These are phyloP conservation scores for Heliangelus exortis DNA, from an alignment of 2,797 vertebrate species.

Conservation along the genomic window DNA sequence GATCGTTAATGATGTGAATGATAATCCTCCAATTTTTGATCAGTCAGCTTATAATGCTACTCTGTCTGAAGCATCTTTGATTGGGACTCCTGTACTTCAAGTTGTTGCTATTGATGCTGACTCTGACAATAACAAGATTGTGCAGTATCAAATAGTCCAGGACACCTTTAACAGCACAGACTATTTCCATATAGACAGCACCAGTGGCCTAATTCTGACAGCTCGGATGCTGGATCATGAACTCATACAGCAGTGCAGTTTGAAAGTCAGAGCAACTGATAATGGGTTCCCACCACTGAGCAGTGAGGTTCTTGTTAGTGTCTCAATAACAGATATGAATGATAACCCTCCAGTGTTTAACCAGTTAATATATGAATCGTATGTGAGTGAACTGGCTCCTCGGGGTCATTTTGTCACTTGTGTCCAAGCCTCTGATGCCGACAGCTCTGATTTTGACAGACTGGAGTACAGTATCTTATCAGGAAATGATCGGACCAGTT, in stretches of 20 bases:
- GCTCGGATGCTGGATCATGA: conserved; percentile 95
- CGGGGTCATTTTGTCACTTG: conserved; percentile 95
- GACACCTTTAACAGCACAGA: conserved; percentile 92
- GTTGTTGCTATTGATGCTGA: conserved; percentile 91
- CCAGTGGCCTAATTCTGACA: conserved; percentile 94
- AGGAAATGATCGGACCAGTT: conserved; percentile 92
- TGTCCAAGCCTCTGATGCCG: conserved; percentile 94
- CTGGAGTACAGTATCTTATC: conserved; percentile 94
- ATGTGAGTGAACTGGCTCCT: conserved; percentile 93
- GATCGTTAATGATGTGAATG: conserved; percentile 90
- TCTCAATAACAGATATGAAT: conserved; percentile 91
- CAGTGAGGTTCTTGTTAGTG: conserved; percentile 88
- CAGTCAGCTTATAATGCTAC: conserved; percentile 86
- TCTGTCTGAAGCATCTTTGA: conserved; percentile 92
- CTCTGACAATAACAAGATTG: conserved; percentile 89
- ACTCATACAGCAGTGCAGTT: conserved; percentile 85
- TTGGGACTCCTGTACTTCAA: conserved; percentile 93
- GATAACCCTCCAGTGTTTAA: conserved; percentile 96
- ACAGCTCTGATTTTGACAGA: conserved; percentile 90
- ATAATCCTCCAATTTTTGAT: conserved; percentile 92
- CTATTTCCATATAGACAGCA: conserved; percentile 96
- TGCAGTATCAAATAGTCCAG: conserved; percentile 94
- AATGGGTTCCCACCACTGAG: conserved; percentile 93
- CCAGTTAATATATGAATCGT: conserved; percentile 94
- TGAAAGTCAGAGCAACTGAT: conserved; percentile 91